phyloP scores from a whole-genome alignment of 2,888 invertebrate species.

The Didymodactylos carnosus region DNA sequence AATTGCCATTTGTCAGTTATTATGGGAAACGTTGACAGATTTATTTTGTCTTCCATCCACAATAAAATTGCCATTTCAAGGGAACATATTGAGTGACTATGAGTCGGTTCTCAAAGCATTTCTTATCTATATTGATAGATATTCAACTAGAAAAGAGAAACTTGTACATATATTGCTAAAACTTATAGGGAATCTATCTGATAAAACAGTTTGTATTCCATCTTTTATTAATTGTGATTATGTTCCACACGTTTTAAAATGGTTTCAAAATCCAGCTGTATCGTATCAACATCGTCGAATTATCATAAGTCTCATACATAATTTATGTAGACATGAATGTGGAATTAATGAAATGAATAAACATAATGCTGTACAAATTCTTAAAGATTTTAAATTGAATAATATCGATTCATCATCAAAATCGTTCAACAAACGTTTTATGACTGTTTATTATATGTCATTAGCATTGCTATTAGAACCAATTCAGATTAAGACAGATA shows the following conservation, averaged over 20 bases:
- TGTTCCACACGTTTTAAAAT: not conserved
- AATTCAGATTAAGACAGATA: not conserved
- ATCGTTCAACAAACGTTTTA: not conserved
- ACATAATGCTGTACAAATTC: not conserved
- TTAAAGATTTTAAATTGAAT: not conserved
- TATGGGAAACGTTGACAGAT: no score
- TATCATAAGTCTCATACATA: not conserved
- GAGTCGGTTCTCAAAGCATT: not conserved
- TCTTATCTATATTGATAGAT: no score
- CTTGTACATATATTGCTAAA: no score
- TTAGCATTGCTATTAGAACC: not conserved
- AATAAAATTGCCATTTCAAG: not conserved
- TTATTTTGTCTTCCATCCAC: no score
- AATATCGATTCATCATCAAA: not conserved
- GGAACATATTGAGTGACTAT: not conserved
- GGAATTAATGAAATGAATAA: not conserved
- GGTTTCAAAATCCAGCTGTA: not conserved
- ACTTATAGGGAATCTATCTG: not conserved
- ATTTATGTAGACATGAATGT: not conserved
- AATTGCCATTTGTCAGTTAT: no score
- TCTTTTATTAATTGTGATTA: not conserved
- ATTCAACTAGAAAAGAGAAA: no score
- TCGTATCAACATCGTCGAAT: not conserved
- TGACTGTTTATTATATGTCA: not conserved
- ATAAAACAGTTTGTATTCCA: not conserved